Conservation (phyloP, 2,888 invertebrate genomes). For the Oegoconia quadripuncta region DNA sequence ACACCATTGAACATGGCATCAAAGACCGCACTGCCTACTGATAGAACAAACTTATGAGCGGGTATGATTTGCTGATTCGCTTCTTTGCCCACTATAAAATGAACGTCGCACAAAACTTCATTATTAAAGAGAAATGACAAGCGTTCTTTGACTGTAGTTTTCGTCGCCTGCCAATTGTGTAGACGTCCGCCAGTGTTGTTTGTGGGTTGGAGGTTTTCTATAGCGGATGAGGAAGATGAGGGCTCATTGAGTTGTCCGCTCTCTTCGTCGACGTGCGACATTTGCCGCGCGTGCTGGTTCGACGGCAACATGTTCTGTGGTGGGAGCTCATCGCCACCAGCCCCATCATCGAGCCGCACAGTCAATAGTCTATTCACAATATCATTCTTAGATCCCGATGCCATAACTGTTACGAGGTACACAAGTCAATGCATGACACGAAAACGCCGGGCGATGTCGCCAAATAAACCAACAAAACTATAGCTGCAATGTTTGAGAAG, state of each 20-base stretch:
- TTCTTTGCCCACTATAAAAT: conserved; percentile 88
- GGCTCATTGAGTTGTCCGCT: conserved; percentile 46
- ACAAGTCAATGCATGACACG: conserved; percentile 42
- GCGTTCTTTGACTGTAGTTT: conserved; percentile 86
- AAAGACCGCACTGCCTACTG: conserved; percentile 91
- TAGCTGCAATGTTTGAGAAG: neutral
- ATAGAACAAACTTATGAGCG: conserved; percentile 89
- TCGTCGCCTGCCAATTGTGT: conserved; percentile 86
- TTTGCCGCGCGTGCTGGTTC: conserved; percentile 60
- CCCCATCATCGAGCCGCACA: conserved; percentile 55
- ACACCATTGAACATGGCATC: conserved; percentile 93
- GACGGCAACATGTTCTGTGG: conserved; percentile 77
- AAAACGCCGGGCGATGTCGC: conserved; percentile 24
- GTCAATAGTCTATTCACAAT: conserved; percentile 59
- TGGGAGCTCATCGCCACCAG: conserved; percentile 55
- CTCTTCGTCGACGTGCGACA: conserved; percentile 53
- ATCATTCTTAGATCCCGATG: conserved; percentile 67
- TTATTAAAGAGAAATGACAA: conserved; percentile 81
- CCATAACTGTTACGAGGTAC: conserved; percentile 40
- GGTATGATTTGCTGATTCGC: conserved; percentile 84
- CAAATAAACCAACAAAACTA: neutral
- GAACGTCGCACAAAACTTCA: conserved; percentile 82
- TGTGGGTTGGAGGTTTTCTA: conserved; percentile 61
- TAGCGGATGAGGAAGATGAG: conserved; percentile 49
- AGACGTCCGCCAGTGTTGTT: conserved; percentile 67